Conservation (phyloP, 2,797 vertebrate species). For the Micrastur ruficollis region DNA sequence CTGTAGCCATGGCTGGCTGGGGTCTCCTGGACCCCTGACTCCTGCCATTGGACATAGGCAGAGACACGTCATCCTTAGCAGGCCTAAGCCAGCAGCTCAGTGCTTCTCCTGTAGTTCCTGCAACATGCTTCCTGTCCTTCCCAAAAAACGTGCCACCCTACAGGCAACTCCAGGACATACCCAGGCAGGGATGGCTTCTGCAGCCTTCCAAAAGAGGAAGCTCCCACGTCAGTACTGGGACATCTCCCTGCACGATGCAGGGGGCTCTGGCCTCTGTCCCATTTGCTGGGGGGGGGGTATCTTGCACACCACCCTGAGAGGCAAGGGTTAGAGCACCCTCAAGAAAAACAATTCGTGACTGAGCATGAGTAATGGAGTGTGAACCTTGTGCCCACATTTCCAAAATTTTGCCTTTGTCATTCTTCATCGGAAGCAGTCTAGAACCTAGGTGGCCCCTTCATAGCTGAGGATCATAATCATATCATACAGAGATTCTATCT, state of each 20-base stretch:
- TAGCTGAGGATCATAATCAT: not conserved
- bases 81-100: not conserved
- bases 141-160: not conserved
- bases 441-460: not conserved
- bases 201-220: not conserved
- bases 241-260: no score
- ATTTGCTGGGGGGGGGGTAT: not conserved
- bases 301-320: not conserved
- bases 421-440: not conserved
- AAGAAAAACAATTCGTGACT: not conserved
- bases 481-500: not conserved
- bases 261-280: not conserved
- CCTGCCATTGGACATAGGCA: not conserved
- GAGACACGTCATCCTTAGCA: not conserved
- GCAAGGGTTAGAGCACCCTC: not conserved
- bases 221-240: accelerated
- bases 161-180: not conserved
- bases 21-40: not conserved
- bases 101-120: not conserved
- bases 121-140: accelerated
- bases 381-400: not conserved
- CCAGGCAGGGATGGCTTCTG: not conserved
- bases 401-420: not conserved
- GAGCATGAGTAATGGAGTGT: not conserved
- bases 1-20: not conserved